These are phyloP conservation scores for Ophioninae sp. DNA, from an alignment of 2,888 invertebrate species.

Conservation along the genomic window DNA sequence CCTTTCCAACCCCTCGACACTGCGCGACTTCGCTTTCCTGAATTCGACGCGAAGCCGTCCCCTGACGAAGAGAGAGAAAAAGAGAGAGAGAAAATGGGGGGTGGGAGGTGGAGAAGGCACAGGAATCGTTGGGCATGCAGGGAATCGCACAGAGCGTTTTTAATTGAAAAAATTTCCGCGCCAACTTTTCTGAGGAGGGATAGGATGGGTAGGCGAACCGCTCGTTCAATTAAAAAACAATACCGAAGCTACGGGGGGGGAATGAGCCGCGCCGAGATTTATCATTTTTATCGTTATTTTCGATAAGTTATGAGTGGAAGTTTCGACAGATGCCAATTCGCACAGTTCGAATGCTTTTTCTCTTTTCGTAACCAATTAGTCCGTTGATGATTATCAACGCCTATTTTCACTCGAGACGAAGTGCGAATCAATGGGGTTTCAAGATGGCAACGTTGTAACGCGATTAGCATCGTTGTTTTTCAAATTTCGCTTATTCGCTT, in stretches of 20 bases:
- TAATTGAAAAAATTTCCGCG: slow-evolving; percentile 79
- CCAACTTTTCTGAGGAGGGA: slow-evolving; percentile 69
- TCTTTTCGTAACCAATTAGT: neutral
- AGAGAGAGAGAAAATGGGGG: slow-evolving; percentile 17
- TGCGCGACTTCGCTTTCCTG: slow-evolving; percentile 53
- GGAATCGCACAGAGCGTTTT: slow-evolving; percentile 67
- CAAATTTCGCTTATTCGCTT: neutral
- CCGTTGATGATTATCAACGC: neutral
- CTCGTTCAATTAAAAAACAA: slow-evolving; percentile 74
- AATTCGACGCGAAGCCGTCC: slow-evolving; percentile 36
- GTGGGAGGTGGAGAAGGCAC: neutral
- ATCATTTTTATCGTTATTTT: slow-evolving; percentile 23
- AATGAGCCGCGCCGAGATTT: slow-evolving; percentile 50
- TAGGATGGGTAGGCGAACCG: slow-evolving; percentile 39
- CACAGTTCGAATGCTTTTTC: neutral
- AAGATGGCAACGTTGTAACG: too few species aligned
- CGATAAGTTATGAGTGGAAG: slow-evolving; percentile 17
- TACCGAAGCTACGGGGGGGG: slow-evolving; percentile 60
- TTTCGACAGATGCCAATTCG: neutral
- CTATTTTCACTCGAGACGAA: neutral
- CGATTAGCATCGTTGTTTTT: neutral
- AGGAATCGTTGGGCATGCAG: slow-evolving; percentile 39
- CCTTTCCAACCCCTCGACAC: slow-evolving; percentile 59
- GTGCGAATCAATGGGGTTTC: too few species aligned
- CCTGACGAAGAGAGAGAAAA: slow-evolving; percentile 44